Percentiles rank a stretch among this genome's conserved stretches.
These are phyloP conservation scores for Biston stratarius DNA, from an alignment of 2,888 invertebrate species.

Conservation along the genomic window DNA sequence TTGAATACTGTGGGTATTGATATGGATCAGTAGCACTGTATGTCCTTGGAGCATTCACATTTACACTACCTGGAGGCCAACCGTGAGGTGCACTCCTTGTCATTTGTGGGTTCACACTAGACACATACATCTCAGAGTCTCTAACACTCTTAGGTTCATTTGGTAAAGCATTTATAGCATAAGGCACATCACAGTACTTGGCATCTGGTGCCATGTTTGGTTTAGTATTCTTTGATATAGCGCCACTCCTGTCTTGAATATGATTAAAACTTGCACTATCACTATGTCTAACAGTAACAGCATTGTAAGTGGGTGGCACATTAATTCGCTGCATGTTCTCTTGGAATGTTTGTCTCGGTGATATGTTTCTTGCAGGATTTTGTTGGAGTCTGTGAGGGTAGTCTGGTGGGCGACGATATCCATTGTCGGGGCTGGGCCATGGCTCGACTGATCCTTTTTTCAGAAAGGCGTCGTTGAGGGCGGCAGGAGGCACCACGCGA, in stretches of 20 bases:
- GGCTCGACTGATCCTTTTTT: conserved; percentile 69
- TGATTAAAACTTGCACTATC: conserved; percentile 64
- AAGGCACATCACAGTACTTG: conserved; percentile 85
- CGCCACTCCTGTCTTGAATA: conserved; percentile 57
- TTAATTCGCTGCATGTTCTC: conserved; percentile 83
- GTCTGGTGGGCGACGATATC: conserved; percentile 72
- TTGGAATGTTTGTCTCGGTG: conserved; percentile 84
- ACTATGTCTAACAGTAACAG: conserved; percentile 64
- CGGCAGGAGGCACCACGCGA: conserved; percentile 69
- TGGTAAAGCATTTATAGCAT: conserved; percentile 68
- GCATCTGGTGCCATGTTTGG: conserved; percentile 67
- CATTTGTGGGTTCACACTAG: conserved; percentile 65
- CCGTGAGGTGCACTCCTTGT: conserved; percentile 62
- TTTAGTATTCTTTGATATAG: conserved; percentile 67
- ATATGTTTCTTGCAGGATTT: conserved; percentile 79
- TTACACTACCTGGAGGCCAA: conserved; percentile 67
- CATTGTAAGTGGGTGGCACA: conserved; percentile 75
- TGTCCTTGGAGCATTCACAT: conserved; percentile 63
- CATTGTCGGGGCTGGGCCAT: conserved; percentile 67
- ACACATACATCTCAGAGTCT: conserved; percentile 68
- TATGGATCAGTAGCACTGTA: conserved; percentile 73
- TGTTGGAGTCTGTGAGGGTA: conserved; percentile 71
- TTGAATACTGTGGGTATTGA: conserved; percentile 74
- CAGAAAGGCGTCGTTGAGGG: conserved; percentile 62
- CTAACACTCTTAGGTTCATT: conserved; percentile 75